These are phyloP conservation scores for Ennomos quercinarius DNA, from an alignment of 2,888 invertebrate genomes.

Conservation along the genomic window DNA sequence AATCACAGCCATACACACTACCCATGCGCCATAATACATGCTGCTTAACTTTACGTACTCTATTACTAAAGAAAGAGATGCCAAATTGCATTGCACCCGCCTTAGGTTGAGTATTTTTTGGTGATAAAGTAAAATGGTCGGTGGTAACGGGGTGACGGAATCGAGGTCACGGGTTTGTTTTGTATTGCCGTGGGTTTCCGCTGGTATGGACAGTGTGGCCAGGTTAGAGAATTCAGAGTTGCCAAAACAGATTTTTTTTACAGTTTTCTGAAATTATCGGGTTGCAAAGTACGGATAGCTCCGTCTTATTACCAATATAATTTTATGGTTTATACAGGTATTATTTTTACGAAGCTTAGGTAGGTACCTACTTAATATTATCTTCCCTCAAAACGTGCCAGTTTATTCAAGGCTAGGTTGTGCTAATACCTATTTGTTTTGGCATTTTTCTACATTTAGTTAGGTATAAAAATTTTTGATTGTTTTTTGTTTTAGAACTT, in stretches of 20 bases:
- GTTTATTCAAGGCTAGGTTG: no score
- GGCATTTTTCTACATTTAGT: no score
- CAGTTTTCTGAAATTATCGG: neutral
- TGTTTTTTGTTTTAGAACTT: no score
- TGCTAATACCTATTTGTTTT: no score
- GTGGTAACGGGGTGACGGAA: slow-evolving; percentile 53
- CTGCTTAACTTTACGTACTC: neutral
- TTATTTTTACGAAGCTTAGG: no score
- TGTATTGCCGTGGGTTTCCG: slow-evolving; percentile 72
- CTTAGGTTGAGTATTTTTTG: slow-evolving; percentile 3
- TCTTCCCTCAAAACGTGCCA: no score
- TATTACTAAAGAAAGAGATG: neutral
- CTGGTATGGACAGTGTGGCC: slow-evolving; percentile 47
- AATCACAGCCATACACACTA: slow-evolving; percentile 2
- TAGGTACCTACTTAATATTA: no score
- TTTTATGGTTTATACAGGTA: no score
- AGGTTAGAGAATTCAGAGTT: slow-evolving; percentile 27
- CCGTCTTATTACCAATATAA: no score
- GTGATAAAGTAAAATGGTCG: slow-evolving; percentile 41
- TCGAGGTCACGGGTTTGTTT: slow-evolving; percentile 67
- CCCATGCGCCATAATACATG: neutral
- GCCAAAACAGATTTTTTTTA: neutral
- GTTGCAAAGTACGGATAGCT: no score
- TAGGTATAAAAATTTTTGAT: no score
- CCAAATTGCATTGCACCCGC: slow-evolving; percentile 1